Conservation (phyloP, 2,888 invertebrate genomes). For the Drosophila macrospina region DNA sequence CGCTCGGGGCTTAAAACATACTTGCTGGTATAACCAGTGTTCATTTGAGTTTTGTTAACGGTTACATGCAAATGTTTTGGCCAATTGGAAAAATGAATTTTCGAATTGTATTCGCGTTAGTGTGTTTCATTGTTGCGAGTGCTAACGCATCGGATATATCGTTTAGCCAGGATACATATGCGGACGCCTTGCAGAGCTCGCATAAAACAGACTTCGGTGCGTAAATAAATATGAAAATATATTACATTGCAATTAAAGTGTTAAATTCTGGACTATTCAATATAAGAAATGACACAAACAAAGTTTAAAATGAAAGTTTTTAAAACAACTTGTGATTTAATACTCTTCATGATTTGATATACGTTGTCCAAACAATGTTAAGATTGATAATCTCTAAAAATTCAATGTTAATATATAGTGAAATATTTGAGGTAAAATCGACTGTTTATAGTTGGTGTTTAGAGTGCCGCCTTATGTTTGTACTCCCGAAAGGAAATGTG, state of each 20-base stretch:
- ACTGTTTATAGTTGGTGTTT: no score
- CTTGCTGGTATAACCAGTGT: slow-evolving; percentile 22
- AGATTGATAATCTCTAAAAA: no score
- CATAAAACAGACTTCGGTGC: slow-evolving; percentile 72
- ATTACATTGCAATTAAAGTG: background rate
- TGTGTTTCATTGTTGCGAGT: slow-evolving; percentile 8
- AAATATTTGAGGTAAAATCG: no score
- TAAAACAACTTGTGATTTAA: no score
- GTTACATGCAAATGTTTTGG: slow-evolving; percentile 19
- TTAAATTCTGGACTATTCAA: background rate
- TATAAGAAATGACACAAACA: no score
- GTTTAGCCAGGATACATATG: slow-evolving; percentile 75
- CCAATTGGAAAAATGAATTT: slow-evolving; percentile 36
- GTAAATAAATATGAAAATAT: slow-evolving; percentile 27
- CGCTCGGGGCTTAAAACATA: slow-evolving; percentile 37
- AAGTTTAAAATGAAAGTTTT: no score
- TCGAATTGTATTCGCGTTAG: slow-evolving; percentile 11
- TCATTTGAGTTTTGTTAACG: slow-evolving; percentile 46
- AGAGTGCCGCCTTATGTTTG: no score
- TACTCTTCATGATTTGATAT: no score
- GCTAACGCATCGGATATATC: slow-evolving; percentile 28
- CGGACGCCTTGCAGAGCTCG: slow-evolving; percentile 79
- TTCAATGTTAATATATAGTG: no score
- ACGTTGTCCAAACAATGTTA: no score
- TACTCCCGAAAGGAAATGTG: no score